phyloP scores from a whole-genome alignment of 1,140 invertebrate species.

The Ostrea denselamellosa region DNA sequence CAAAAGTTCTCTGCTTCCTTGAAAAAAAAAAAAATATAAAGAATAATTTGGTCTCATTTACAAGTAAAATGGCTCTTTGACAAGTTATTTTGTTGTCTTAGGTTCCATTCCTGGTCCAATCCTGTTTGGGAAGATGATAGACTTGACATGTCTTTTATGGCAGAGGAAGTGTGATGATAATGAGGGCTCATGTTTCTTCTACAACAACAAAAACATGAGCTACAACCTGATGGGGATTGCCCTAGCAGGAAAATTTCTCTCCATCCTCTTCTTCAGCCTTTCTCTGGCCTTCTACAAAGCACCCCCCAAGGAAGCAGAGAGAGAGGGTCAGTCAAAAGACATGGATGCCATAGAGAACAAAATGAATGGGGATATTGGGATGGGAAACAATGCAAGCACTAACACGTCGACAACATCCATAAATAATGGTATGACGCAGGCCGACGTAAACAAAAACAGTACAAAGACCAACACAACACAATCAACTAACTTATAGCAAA shows the following conservation, averaged over 20 bases:
- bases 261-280: slow-evolving; percentile 70
- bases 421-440: slow-evolving; percentile 7
- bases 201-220: slow-evolving; percentile 76
- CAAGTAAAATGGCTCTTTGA: background rate
- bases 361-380: background rate
- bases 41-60: background rate
- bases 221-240: slow-evolving; percentile 68
- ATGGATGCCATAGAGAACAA: background rate
- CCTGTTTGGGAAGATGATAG: slow-evolving; percentile 77
- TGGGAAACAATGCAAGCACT: slow-evolving; percentile 14
- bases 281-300: slow-evolving; percentile 71
- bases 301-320: slow-evolving; percentile 49
- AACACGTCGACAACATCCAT: slow-evolving; percentile 49
- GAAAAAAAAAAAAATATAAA: no score
- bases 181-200: slow-evolving; percentile 73
- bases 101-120: slow-evolving; percentile 79
- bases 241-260: slow-evolving; percentile 66
- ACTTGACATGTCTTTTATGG: slow-evolving; percentile 78
- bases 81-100: slow-evolving; percentile 44
- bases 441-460: slow-evolving; percentile 39
- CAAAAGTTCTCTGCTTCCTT: no score
- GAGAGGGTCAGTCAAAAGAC: slow-evolving; percentile 29
- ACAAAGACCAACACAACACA: background rate
- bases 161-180: slow-evolving; percentile 64
- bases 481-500: slow-evolving; percentile 1